These are phyloP conservation scores for Muscicapa adusta DNA, from an alignment of 2,113 vertebrate genomes.

Conservation along the genomic window DNA sequence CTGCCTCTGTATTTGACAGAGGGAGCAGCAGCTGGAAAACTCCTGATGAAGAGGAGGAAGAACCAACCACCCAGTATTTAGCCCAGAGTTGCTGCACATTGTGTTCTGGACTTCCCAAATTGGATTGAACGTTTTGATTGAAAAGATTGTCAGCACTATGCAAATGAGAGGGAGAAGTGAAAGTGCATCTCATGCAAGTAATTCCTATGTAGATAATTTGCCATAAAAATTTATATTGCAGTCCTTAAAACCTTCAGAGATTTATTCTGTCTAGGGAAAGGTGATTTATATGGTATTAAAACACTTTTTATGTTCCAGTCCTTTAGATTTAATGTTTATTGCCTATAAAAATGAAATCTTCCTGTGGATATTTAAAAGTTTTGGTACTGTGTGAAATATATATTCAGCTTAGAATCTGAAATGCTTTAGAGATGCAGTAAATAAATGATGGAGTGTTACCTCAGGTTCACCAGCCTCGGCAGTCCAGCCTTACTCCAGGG, in stretches of 20 bases:
- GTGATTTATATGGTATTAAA: constrained; percentile 83
- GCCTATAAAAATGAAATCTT: constrained; percentile 85
- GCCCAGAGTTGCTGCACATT: neutral
- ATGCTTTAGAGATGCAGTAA: constrained; percentile 69
- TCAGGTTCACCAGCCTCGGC: neutral
- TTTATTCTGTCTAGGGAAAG: constrained; percentile 79
- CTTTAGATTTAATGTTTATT: constrained; percentile 88
- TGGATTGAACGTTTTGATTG: constrained; percentile 53
- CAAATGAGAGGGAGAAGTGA: constrained; percentile 71
- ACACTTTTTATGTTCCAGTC: constrained; percentile 81
- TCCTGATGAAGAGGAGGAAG: neutral
- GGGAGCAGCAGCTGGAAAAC: neutral
- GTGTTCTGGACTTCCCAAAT: constrained; percentile 25
- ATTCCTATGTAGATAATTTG: constrained; percentile 83
- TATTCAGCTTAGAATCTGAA: constrained; percentile 66
- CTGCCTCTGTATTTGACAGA: neutral
- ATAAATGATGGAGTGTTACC: constrained; percentile 53
- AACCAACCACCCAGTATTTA: neutral
- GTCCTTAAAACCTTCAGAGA: constrained; percentile 80
- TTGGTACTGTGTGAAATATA: constrained; percentile 75
- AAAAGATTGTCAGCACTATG: constrained; percentile 75
- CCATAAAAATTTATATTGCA: constrained; percentile 81
- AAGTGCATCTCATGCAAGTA: constrained; percentile 79
- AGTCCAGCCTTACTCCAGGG: constrained; percentile 15
- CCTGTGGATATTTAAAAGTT: constrained; percentile 82